These are phyloP conservation scores for Stichopus chloronotus DNA, from an alignment of 35 echinoderm and acorn worm genomes.

Conservation along the genomic window DNA sequence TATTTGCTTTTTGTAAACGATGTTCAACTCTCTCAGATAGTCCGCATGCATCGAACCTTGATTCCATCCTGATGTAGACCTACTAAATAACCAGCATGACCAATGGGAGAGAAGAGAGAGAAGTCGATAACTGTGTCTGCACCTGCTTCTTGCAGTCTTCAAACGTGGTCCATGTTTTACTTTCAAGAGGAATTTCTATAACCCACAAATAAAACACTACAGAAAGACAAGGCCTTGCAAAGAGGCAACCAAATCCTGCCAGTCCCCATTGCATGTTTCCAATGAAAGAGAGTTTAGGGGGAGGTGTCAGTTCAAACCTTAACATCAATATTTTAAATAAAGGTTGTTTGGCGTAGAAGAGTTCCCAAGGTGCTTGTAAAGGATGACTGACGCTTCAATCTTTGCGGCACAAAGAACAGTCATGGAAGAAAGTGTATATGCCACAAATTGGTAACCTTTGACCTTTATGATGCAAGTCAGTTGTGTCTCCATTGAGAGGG, in stretches of 20 bases:
- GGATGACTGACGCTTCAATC: background rate
- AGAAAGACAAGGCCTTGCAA: too few relatives aligned
- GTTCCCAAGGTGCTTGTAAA: background rate
- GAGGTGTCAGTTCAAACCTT: background rate
- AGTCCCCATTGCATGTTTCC: background rate
- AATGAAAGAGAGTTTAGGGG: background rate
- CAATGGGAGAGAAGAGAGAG: too few relatives aligned
- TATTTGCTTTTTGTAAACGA: too few relatives aligned
- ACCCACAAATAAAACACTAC: too few relatives aligned
- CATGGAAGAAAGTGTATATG: background rate
- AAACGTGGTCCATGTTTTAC: too few relatives aligned
- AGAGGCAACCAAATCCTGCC: background rate
- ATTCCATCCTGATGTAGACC: too few relatives aligned
- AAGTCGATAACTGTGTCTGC: background rate
- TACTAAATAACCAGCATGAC: too few relatives aligned
- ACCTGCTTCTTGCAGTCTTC: background rate
- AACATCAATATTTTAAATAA: background rate
- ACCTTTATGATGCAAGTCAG: background rate
- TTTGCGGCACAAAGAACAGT: background rate
- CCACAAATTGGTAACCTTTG: background rate
- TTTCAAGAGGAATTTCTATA: too few relatives aligned
- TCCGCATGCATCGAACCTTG: too few relatives aligned
- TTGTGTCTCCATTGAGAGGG: too few relatives aligned
- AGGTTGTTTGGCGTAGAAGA: background rate
- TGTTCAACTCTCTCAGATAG: too few relatives aligned